Evolutionary conservation across 2,113 vertebrate genomes (phyloP), one percentile per base, ranked within the genome.

Genomic region (Petromus typicus): DNA sequence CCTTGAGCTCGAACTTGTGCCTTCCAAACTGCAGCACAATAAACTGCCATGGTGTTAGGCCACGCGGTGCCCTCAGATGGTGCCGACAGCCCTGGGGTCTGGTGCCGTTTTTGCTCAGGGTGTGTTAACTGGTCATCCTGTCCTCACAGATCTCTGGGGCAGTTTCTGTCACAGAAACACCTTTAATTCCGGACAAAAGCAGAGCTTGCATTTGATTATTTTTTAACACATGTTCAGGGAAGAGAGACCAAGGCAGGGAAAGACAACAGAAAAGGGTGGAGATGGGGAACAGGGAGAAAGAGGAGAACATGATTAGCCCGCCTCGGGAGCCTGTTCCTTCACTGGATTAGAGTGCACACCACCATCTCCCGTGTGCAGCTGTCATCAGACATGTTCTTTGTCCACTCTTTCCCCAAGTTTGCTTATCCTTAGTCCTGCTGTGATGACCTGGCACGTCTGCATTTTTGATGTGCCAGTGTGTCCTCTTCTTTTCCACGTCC

Each of bases 271-370:
- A 2, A 78, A 27, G 12, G 64, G 23, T 20, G 4, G 37, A 71
- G 32, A 45, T 25, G 8, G 69, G 20, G 67, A 54, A 37, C 25
- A 30, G 40, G 11, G 48, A 18, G 51, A 7, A 8, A 57, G 30
- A n/a, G 8, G 20, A 14, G n/a, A 37, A 10, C 16, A 12, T 0
- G 2, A 27, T 6, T 1, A 1, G 10, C 1, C 23, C 18, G 12
- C 32, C 56, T 17, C 10, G 25, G 1, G 10, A 0, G 1, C 78
- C 1, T 16, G 22, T 32, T 79, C n/a, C 18, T n/a, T 13, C 34
- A 37, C 40, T 20, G 32, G 51, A 81, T n/a, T 25, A 14, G 37
- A 48, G 27, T 7, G 23, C 16, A 8, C 10, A 3, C 8, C 13
- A 16, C 0, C 22, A 0, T 37, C 54, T 56, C 3, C 2, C 8